Percentiles rank a stretch among this genome's conserved stretches.
Conservation (phyloP, 2,113 vertebrate species). For the Microcebus murinus region DNA sequence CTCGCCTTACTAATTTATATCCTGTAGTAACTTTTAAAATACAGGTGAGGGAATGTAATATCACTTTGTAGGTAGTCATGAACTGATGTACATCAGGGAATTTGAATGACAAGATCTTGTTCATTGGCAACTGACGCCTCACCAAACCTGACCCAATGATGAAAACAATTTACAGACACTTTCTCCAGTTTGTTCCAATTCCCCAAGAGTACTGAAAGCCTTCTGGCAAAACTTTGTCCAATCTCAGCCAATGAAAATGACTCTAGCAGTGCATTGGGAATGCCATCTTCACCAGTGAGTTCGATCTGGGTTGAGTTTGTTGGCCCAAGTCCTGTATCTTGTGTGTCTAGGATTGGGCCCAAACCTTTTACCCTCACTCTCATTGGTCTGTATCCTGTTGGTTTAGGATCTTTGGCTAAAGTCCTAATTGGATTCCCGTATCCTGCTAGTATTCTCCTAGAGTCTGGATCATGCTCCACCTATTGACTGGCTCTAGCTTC, state of each 20-base stretch:
- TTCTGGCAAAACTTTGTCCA: not conserved
- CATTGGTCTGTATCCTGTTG: not conserved
- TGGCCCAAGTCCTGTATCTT: not conserved
- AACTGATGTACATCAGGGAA: constrained; percentile 23
- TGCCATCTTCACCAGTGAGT: not conserved
- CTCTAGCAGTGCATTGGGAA: not conserved
- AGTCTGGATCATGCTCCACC: not conserved
- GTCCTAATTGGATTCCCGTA: not conserved
- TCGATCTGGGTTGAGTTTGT: constrained; percentile 22
- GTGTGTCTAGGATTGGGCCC: not conserved
- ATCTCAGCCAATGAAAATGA: constrained; percentile 20
- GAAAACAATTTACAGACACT: not conserved
- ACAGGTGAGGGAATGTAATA: not conserved
- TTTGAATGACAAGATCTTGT: not conserved
- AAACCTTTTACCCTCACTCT: not conserved
- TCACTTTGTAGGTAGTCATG: not conserved
- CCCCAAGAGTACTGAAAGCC: not conserved
- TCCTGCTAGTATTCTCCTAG: not conserved
- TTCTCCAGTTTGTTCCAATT: not conserved
- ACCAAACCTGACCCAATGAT: not conserved
- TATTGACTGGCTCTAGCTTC: not conserved
- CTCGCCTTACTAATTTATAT: constrained; percentile 47
- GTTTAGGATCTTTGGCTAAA: not conserved
- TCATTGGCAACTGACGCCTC: not conserved
- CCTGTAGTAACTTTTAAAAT: constrained; percentile 17